Percentiles rank a stretch among this genome's conserved stretches.
phyloP scores from a whole-genome alignment of 2,113 vertebrate species.

The Columba livia region DNA sequence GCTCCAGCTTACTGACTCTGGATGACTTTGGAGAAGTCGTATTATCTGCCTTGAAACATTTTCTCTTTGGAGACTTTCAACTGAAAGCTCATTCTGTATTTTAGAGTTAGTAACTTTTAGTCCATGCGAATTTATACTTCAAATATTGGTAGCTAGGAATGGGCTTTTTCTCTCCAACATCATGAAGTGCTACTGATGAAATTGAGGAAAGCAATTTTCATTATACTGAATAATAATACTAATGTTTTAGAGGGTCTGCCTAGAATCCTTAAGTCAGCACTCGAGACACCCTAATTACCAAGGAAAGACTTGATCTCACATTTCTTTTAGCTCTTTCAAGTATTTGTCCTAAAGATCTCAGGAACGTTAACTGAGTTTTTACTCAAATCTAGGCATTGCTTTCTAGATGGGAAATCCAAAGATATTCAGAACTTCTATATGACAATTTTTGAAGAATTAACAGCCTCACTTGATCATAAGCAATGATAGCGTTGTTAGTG shows the following conservation, averaged over 20 bases:
- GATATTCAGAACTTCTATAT: not conserved
- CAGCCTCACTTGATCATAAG: not conserved
- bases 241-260: not conserved
- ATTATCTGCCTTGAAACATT: not conserved
- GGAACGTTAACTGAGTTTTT: not conserved
- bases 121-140: not conserved
- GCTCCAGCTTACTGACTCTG: not conserved
- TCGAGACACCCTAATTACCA: accelerated
- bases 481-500: not conserved
- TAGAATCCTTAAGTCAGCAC: not conserved
- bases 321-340: not conserved
- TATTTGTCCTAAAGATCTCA: not conserved
- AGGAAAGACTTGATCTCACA: not conserved
- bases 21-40: not conserved
- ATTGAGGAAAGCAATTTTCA: not conserved
- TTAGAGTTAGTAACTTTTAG: not conserved
- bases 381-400: not conserved
- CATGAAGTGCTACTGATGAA: not conserved
- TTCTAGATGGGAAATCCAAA: not conserved
- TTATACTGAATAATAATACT: not conserved
- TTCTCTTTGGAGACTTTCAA: not conserved
- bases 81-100: not conserved
- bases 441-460: not conserved
- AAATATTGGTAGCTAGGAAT: not conserved
- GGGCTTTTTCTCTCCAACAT: not conserved